phyloP scores from a whole-genome alignment of 2,888 invertebrate genomes.

The Dynastes hyllus region DNA sequence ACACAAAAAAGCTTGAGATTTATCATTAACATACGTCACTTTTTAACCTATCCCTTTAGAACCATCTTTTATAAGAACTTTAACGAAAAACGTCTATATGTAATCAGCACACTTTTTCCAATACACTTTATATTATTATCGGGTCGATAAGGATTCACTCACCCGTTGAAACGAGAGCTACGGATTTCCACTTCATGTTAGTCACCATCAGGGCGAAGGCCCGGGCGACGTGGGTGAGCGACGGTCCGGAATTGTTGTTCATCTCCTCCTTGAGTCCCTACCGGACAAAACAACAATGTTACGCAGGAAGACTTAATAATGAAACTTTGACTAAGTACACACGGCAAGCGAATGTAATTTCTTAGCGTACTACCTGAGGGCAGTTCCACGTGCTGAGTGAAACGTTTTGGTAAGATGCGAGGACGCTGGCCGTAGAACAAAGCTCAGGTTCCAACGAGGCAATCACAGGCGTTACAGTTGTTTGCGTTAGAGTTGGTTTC shows the following conservation, averaged over 20 bases:
- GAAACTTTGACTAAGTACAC: conserved; percentile 22
- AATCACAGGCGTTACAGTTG: conserved; percentile 70
- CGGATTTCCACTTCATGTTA: conserved; percentile 74
- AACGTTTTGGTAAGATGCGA: conserved; percentile 72
- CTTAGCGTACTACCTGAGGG: conserved; percentile 70
- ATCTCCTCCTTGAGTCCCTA: conserved; percentile 42
- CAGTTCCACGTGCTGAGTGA: conserved; percentile 75
- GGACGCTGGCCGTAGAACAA: conserved; percentile 72
- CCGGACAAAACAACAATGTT: conserved; percentile 32
- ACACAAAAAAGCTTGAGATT: too few relatives aligned
- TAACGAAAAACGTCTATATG: too few relatives aligned
- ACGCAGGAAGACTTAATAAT: neutral
- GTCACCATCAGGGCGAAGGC: conserved; percentile 72
- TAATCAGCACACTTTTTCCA: too few relatives aligned
- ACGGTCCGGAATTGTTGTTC: conserved; percentile 67
- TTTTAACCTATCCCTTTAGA: too few relatives aligned
- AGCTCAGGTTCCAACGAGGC: conserved; percentile 73
- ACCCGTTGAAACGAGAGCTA: conserved; percentile 74
- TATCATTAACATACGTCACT: too few relatives aligned
- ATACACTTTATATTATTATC: too few relatives aligned
- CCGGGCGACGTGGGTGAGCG: conserved; percentile 71
- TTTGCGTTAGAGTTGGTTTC: neutral
- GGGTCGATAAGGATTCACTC: conserved; percentile 60
- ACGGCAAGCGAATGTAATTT: conserved; percentile 9
- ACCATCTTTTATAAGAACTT: too few relatives aligned